Evolutionary conservation across 2,113 vertebrate species (phyloP).

Genomic region (Bubo scandiacus): DNA sequence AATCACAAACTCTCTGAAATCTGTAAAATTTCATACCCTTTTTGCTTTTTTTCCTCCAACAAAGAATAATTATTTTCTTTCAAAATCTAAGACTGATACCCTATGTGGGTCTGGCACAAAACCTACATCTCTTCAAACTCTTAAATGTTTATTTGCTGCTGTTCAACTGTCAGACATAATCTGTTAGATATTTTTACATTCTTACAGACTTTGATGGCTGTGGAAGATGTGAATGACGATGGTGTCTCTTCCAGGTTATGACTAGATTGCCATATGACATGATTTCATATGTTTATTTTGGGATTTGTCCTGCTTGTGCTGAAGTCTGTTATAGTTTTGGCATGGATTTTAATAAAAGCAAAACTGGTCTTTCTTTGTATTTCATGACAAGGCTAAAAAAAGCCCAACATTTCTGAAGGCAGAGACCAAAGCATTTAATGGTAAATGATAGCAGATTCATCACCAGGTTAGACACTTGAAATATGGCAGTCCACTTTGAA

Average conservation of each 20-base stretch:
- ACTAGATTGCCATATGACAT: slow-evolving; percentile 6
- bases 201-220: background rate
- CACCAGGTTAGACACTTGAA: slow-evolving; percentile 58
- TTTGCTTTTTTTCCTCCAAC: fast-evolving
- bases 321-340: slow-evolving; percentile 5
- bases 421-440: slow-evolving; percentile 59
- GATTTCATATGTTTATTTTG: slow-evolving; percentile 53
- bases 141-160: slow-evolving; percentile 2
- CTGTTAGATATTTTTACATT: background rate
- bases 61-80: background rate
- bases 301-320: background rate
- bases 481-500: slow-evolving; percentile 63
- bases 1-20: background rate
- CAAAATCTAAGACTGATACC: background rate
- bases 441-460: slow-evolving; percentile 69
- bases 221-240: background rate
- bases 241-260: slow-evolving; percentile 15
- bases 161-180: background rate
- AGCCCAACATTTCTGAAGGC: slow-evolving; percentile 28
- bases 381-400: background rate
- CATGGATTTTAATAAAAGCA: background rate
- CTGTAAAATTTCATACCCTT: background rate
- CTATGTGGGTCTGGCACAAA: background rate
- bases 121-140: background rate
- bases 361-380: background rate